These are phyloP conservation scores for Nothura maculosa DNA, from an alignment of 2,797 vertebrate genomes.

Conservation along the genomic window DNA sequence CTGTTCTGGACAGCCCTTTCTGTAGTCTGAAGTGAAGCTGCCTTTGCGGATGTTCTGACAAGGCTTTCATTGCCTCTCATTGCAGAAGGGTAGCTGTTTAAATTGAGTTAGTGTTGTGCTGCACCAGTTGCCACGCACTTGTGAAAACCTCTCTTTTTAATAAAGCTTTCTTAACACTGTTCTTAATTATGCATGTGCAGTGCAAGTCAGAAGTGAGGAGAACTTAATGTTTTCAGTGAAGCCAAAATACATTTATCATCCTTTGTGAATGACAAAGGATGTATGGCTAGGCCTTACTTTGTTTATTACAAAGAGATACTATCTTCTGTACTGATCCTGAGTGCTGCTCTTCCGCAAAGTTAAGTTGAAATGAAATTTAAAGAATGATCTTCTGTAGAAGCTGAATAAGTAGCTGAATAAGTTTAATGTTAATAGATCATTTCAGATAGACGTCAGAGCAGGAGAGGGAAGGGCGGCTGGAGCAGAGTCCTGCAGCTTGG, in stretches of 20 bases:
- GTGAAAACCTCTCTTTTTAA: not conserved
- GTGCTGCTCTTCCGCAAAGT: not conserved
- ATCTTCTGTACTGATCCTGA: not conserved
- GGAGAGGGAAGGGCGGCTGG: accelerated
- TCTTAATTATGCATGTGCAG: not conserved
- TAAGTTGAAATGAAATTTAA: slow-evolving; percentile 22
- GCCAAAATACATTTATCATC: not conserved
- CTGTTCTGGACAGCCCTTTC: not conserved
- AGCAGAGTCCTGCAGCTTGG: not conserved
- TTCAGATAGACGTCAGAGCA: not conserved
- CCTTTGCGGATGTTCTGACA: not conserved
- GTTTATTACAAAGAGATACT: not conserved
- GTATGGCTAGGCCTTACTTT: not conserved
- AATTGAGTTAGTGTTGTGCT: not conserved
- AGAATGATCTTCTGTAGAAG: not conserved
- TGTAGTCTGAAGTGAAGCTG: not conserved
- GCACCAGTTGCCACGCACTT: not conserved
- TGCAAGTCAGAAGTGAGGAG: not conserved
- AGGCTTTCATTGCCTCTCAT: not conserved
- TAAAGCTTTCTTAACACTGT: not conserved
- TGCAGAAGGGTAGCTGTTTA: not conserved
- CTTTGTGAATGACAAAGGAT: not conserved
- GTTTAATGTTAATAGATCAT: slow-evolving; percentile 15
- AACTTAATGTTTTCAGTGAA: not conserved
- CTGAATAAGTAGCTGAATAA: slow-evolving; percentile 8